A percentile compares a stretch with the other conserved stretches of the same genome.
phyloP scores from a whole-genome alignment of 92 coral and sea anemone species.

The Pocillopora grandis region DNA sequence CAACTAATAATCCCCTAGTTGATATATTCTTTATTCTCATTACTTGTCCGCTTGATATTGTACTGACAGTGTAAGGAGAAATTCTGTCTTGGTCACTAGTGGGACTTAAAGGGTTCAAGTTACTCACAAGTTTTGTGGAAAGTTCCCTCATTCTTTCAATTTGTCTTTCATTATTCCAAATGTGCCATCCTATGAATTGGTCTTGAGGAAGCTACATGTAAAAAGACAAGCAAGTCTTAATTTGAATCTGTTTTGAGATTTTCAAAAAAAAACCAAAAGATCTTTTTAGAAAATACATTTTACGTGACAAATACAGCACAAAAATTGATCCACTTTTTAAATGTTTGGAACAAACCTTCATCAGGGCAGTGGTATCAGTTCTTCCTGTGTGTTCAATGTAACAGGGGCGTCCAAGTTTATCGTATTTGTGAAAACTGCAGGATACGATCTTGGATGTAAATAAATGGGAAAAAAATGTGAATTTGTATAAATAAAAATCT shows the following conservation, averaged over 20 bases:
- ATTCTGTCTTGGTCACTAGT: too few species aligned
- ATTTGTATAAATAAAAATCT: too few species aligned
- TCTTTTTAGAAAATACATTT: too few species aligned
- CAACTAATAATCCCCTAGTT: too few species aligned
- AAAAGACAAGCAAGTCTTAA: background rate
- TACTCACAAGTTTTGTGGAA: slow-evolving; percentile 71
- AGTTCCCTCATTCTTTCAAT: slow-evolving; percentile 81
- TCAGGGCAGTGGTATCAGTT: slow-evolving; percentile 74
- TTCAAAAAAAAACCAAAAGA: too few species aligned
- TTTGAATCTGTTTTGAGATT: background rate
- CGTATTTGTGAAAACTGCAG: slow-evolving; percentile 85
- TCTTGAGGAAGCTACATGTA: slow-evolving; percentile 76
- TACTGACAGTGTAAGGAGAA: too few species aligned
- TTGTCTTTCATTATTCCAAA: slow-evolving; percentile 96
- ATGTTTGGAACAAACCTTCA: slow-evolving; percentile 62
- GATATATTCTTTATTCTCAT: too few species aligned
- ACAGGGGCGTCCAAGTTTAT: slow-evolving; percentile 91
- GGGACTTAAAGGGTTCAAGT: background rate
- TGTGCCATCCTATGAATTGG: slow-evolving; percentile 81
- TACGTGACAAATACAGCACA: too few species aligned
- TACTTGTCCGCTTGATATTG: too few species aligned
- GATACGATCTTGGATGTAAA: slow-evolving; percentile 66
- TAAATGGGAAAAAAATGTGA: background rate
- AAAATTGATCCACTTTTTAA: background rate
- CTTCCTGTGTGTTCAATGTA: slow-evolving; percentile 96